Evolutionary conservation across 2,113 vertebrate genomes (phyloP), one percentile per base, ranked within the genome.

Genomic region (Pseudolaguvia tuberculata): DNA sequence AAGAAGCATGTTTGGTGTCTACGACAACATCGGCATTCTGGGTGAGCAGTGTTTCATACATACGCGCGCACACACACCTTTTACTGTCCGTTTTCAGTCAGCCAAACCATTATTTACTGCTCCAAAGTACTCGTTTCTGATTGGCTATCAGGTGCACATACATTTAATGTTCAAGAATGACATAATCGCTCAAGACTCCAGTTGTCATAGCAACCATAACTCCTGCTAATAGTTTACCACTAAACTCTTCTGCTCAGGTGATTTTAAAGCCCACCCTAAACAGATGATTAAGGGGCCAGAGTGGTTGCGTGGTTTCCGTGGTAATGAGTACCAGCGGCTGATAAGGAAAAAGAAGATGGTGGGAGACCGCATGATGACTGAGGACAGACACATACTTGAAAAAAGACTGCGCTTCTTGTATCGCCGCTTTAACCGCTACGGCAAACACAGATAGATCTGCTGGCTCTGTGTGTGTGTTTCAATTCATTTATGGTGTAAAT

Each of bases 1-100:
- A 80, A 92, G 94, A 72, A 93, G 89, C 79, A 86, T 95, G 87
- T 98, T 90, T 62, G 96, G 97, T 1, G 88, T 96, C 8, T 98
- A 98, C 73, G 96, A 98, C 83, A 96, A 98, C 85, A 91, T 99
- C 4, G 97, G 96, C 7, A 96, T 99, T 71, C 83, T 98, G 76
- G 97, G 96, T 96, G 81, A 90, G 89, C 75, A 31, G 2, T 14
- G 7, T 57, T 15, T 25, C 1, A n/a, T 2, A 23, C 25, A 42
- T 15, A 7, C 1, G 23, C 7, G 6, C n/a, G 39, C 39, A 42
- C 39, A 42, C 1, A 6, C 1, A 27, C 15, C 23, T 7, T 7
- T 5, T 13, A 35, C 27, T 18, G 13, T 10, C 25, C 7, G 0
- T 23, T 1, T 21, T 15, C 39, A 47, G 21, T 47, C 62, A 65